phyloP scores from a whole-genome alignment of 2,113 vertebrate genomes.

The Mesoclemmys tuberculata region DNA sequence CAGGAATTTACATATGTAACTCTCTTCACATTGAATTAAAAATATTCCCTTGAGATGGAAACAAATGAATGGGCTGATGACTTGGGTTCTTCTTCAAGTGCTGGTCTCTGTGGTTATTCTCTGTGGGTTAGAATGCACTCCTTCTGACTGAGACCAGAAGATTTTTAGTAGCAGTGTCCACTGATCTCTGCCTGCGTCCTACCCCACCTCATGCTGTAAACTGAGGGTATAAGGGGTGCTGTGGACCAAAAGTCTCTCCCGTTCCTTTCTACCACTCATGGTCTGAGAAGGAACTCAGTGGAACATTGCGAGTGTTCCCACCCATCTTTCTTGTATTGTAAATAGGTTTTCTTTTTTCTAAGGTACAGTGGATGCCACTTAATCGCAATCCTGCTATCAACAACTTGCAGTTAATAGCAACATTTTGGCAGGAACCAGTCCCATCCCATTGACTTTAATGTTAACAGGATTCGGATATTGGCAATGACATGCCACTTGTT shows the following conservation, averaged over 20 bases:
- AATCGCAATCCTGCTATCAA: background rate
- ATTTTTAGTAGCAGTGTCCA: background rate
- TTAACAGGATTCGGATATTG: no score
- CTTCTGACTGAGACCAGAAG: background rate
- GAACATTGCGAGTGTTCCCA: background rate
- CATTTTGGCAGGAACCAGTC: background rate
- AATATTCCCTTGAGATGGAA: background rate
- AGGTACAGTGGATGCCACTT: background rate
- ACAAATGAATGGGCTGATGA: conserved; percentile 2
- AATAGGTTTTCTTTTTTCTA: background rate
- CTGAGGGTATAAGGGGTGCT: background rate
- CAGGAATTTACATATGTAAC: background rate
- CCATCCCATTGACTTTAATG: background rate
- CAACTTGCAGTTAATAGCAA: background rate
- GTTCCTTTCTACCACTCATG: background rate
- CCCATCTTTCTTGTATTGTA: background rate
- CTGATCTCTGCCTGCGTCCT: background rate
- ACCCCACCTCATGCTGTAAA: background rate
- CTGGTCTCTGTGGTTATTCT: background rate
- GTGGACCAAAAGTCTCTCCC: background rate
- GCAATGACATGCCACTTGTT: background rate
- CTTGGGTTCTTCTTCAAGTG: background rate
- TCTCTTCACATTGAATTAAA: conserved; percentile 8
- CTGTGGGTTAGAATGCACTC: background rate
- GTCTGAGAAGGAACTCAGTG: background rate